phyloP scores from a whole-genome alignment of 92 coral and sea anemone species.

The Epizoanthus scotinus region DNA sequence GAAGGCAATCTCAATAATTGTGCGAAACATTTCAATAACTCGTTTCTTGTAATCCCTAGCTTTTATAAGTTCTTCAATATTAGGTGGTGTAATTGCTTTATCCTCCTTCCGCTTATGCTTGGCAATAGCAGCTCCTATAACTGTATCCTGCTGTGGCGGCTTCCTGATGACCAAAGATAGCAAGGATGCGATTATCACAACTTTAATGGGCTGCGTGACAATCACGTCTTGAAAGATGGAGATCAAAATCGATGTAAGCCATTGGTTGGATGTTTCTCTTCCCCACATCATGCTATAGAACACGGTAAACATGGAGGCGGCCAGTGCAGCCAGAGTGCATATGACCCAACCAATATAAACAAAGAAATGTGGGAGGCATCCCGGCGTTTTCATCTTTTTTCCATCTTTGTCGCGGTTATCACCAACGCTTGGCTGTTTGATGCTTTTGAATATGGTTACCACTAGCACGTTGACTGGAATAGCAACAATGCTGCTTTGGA shows the following conservation, averaged over 20 bases:
- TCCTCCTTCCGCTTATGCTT: constrained; percentile 39
- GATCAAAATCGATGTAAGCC: constrained; percentile 78
- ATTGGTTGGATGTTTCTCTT: constrained; percentile 65
- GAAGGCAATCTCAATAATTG: constrained; percentile 65
- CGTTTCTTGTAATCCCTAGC: constrained; percentile 63
- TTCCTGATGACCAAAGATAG: constrained; percentile 66
- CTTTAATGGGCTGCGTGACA: constrained; percentile 75
- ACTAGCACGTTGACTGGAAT: constrained; percentile 76
- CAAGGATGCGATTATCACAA: constrained; percentile 68
- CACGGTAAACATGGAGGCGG: constrained; percentile 71
- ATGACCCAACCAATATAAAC: constrained; percentile 74
- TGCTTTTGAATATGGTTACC: constrained; percentile 69
- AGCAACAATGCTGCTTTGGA: constrained; percentile 80
- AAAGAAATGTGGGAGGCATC: constrained; percentile 77
- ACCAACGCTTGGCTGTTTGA: constrained; percentile 48
- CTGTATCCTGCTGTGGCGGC: constrained; percentile 68
- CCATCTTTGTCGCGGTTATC: constrained; percentile 29
- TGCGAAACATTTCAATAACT: constrained; percentile 60
- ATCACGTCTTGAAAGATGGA: constrained; percentile 78
- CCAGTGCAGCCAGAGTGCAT: constrained; percentile 64
- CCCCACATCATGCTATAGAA: constrained; percentile 90
- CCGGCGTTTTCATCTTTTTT: constrained; percentile 39
- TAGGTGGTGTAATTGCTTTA: constrained; percentile 40
- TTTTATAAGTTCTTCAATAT: constrained; percentile 60
- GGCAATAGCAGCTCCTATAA: constrained; percentile 47